phyloP scores from a whole-genome alignment of 2,888 invertebrate genomes.

The Laspeyria flexula region DNA sequence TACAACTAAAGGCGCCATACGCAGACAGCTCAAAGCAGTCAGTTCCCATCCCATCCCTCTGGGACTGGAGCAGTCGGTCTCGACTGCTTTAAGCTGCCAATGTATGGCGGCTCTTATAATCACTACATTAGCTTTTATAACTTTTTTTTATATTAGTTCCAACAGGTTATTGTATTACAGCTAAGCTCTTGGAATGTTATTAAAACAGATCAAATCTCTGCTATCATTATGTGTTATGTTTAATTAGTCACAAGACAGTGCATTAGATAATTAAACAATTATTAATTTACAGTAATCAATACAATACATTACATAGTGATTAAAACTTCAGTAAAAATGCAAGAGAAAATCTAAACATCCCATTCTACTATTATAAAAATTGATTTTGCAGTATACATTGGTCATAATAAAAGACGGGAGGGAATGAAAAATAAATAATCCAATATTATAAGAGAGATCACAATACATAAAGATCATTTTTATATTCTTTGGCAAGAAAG shows the following conservation, averaged over 20 bases:
- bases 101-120: too few species aligned
- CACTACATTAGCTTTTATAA: constrained; percentile 30
- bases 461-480: constrained; percentile 19
- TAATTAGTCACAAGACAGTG: constrained; percentile 22
- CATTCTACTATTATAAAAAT: not conserved
- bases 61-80: too few species aligned
- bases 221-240: constrained; percentile 14
- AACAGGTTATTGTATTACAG: constrained; percentile 39
- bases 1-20: too few species aligned
- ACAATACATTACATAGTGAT: too few species aligned
- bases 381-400: too few species aligned
- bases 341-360: not conserved
- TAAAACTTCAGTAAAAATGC: constrained; percentile 1
- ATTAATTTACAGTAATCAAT: constrained; percentile 11
- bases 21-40: too few species aligned
- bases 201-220: constrained; percentile 24
- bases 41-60: too few species aligned
- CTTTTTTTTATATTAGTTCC: constrained; percentile 22
- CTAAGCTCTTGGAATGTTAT: constrained; percentile 57
- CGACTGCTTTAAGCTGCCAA: too few species aligned
- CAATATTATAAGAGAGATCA: constrained; percentile 20
- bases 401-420: too few species aligned
- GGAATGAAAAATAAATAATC: constrained; percentile 5
- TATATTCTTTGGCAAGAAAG: constrained; percentile 41
- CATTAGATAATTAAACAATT: constrained; percentile 28